A percentile compares a stretch with the other conserved stretches of the same genome.
Evolutionary conservation across 30 jellyfish, hydroid and myxozoan species (phyloP).

Genomic region (Cassiopea andromeda): DNA sequence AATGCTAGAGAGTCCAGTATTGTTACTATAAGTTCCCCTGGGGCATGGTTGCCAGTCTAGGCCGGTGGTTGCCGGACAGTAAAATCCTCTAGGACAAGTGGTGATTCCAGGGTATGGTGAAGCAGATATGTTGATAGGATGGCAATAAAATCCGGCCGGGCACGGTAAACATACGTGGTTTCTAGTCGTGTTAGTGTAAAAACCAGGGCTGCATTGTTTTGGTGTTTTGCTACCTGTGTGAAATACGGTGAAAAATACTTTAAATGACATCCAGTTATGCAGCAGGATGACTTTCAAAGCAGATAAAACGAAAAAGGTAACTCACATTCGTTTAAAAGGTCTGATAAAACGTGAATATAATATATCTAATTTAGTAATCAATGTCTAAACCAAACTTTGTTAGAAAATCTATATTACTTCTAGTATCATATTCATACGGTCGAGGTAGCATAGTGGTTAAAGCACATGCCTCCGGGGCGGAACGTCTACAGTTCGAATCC

Average conservation of each 20-base stretch:
- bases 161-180: slow-evolving; percentile 79
- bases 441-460: too few relatives aligned
- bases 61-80: slow-evolving; percentile 93
- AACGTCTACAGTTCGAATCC: too few relatives aligned
- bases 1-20: slow-evolving; percentile 72
- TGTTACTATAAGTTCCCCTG: slow-evolving; percentile 94
- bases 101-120: slow-evolving; percentile 89
- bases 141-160: slow-evolving; percentile 92
- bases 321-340: too few relatives aligned
- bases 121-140: slow-evolving; percentile 81
- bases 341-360: too few relatives aligned
- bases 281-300: too few relatives aligned
- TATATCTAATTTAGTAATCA: too few relatives aligned
- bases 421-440: too few relatives aligned
- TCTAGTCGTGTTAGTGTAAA: slow-evolving; percentile 87
- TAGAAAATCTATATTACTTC: too few relatives aligned
- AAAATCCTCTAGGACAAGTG: slow-evolving; percentile 90
- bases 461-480: too few relatives aligned
- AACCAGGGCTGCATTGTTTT: slow-evolving; percentile 87
- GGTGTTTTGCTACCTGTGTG: slow-evolving; percentile 90
- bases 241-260: background rate
- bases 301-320: too few relatives aligned
- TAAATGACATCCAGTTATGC: background rate
- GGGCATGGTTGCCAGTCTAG: slow-evolving; percentile 97
- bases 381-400: too few relatives aligned